phyloP scores from a whole-genome alignment of 2,113 vertebrate genomes.

The Odocoileus virginianus region DNA sequence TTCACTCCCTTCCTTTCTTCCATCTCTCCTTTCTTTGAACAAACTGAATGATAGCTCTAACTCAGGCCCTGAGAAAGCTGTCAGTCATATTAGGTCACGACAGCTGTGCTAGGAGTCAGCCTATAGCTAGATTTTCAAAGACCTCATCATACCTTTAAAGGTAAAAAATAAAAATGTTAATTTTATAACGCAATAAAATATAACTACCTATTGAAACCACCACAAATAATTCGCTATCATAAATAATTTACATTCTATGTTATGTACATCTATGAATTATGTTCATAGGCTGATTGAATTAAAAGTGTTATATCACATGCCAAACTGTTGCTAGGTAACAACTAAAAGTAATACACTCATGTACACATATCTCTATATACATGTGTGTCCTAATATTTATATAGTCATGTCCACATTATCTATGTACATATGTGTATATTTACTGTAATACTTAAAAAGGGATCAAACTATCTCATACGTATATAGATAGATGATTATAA shows the following conservation, averaged over 20 bases:
- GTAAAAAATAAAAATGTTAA: neutral
- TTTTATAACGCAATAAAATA: neutral
- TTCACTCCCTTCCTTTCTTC: neutral
- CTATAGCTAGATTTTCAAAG: neutral
- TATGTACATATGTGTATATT: neutral
- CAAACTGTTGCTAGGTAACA: neutral
- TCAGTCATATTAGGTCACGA: neutral
- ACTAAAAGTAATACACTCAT: neutral
- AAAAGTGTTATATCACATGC: neutral
- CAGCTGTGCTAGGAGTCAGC: neutral
- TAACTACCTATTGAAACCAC: neutral
- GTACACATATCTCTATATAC: neutral
- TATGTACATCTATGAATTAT: neutral
- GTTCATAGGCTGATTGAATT: neutral
- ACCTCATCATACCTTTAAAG: neutral
- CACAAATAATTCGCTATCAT: neutral
- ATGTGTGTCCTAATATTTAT: neutral
- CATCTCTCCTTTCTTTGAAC: neutral
- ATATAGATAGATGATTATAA: neutral
- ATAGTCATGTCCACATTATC: neutral
- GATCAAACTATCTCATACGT: neutral
- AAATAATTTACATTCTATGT: neutral
- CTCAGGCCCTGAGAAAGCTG: neutral
- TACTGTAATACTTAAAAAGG: neutral
- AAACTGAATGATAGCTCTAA: neutral